Evolutionary conservation across 2,113 vertebrate species (phyloP), one percentile per base, ranked within the genome.

Genomic region (Phalacrocorax aristotelis): DNA sequence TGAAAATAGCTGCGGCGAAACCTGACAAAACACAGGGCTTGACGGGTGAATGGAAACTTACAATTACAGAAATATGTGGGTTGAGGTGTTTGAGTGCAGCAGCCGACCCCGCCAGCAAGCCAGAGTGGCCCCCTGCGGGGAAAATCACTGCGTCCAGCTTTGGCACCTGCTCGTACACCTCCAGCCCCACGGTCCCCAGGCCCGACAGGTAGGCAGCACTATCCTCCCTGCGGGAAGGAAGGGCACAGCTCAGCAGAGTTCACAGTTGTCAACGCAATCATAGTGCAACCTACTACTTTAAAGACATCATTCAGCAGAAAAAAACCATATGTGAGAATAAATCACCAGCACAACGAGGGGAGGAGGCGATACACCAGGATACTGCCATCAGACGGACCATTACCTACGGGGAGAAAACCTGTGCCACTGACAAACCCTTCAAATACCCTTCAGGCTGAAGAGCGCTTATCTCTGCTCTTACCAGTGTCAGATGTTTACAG

Each of bases 71-170:
- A 94, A 98, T 97, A 14, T 65, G 93, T 32, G 98, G 96, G 97
- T 99, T 98, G 84, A 99, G 98, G 96, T 99, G 99, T 96, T 99
- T 99, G 95, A 99, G 98, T 44, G 98, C 98, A 52, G 98, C 98
- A 55, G 99, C 99, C 2, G 98, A 98, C 17, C 98, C 98, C 27
- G 98, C 98, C 96, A 99, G 97, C 34, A 99, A 96, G 26, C 98
- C 98, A 32, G 98, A 99, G 94, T 98, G 98, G 55, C 98, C 98
- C 40, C 98, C 98, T 34, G 98, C 98, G 40, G 99, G 99, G 81
- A 99, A 97, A 75, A 99, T 97, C 90, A 99, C 98, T 0, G 98
- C 99, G 0, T 99, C 99, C 97, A 99, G 94, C 93, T 98, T 98
- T 92, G 98, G 98, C 87, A 99, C 98, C 96, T 99, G 99, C 79